Percentiles rank a stretch among this genome's conserved stretches.
These are phyloP conservation scores for Prosopocoilus inquinatus DNA, from an alignment of 2,888 invertebrate species.

Conservation along the genomic window DNA sequence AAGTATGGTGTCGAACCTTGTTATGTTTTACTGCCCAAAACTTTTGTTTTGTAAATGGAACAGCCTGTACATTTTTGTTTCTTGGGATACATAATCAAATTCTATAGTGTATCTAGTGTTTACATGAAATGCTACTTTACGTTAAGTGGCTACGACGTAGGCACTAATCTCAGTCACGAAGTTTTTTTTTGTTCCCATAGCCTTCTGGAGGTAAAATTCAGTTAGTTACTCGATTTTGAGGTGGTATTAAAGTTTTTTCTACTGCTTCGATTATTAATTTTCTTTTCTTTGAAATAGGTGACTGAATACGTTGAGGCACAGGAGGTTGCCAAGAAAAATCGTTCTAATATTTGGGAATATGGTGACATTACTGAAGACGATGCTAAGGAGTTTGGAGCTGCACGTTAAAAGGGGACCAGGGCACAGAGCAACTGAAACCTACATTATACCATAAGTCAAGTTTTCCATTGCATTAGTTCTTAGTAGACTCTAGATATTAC, in stretches of 20 bases:
- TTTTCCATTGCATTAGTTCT: conserved; percentile 17
- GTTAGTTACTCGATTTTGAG: too few relatives aligned
- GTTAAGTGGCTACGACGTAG: too few relatives aligned
- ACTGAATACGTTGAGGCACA: conserved; percentile 83
- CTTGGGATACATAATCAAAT: too few relatives aligned
- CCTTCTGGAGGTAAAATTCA: too few relatives aligned
- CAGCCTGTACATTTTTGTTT: too few relatives aligned
- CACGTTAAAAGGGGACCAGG: conserved; percentile 17
- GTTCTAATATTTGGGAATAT: conserved; percentile 93
- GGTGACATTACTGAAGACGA: conserved; percentile 98
- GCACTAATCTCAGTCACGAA: not conserved
- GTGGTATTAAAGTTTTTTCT: not conserved
- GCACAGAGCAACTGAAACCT: conserved; percentile 21
- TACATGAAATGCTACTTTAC: too few relatives aligned
- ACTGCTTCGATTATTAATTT: not conserved
- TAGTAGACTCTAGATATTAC: conserved; percentile 16
- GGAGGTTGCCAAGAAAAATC: conserved; percentile 80
- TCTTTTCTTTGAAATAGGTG: conserved; percentile 49
- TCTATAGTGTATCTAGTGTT: too few relatives aligned
- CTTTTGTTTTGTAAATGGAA: too few relatives aligned
- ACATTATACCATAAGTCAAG: conserved; percentile 20
- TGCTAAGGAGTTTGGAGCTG: conserved; percentile 67
- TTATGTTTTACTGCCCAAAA: too few relatives aligned
- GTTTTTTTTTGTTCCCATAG: conserved; percentile 5
- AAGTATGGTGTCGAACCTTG: too few relatives aligned